Percentiles rank a stretch among this genome's conserved stretches.
Evolutionary conservation across 1,140 invertebrate genomes (phyloP).

Genomic region (Pogonus chalceus): DNA sequence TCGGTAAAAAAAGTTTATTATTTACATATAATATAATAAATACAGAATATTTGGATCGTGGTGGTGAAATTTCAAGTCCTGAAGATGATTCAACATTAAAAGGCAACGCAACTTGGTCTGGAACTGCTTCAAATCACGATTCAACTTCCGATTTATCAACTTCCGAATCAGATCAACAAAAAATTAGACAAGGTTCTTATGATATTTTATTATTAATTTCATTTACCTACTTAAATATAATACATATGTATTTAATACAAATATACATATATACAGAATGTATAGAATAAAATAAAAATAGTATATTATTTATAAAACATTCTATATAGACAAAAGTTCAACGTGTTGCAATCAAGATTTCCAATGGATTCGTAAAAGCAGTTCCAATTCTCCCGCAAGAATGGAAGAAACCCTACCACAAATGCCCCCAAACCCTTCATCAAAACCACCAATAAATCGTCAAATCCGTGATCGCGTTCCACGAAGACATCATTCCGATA

Average conservation of each 20-base stretch:
- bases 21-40: background rate
- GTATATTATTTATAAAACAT: constrained; percentile 9
- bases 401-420: constrained; percentile 24
- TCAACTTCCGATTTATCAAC: constrained; percentile 29
- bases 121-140: constrained; percentile 22
- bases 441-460: constrained; percentile 31
- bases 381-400: constrained; percentile 17
- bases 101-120: constrained; percentile 25
- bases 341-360: constrained; percentile 47
- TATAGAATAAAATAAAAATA: background rate
- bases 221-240: background rate
- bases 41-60: background rate
- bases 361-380: constrained; percentile 42
- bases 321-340: constrained; percentile 35
- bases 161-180: constrained; percentile 22
- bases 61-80: constrained; percentile 24
- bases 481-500: constrained; percentile 26
- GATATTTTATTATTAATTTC: constrained; percentile 2
- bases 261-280: too few species aligned
- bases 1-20: too few species aligned
- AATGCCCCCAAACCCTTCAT: constrained; percentile 24
- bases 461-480: constrained; percentile 23
- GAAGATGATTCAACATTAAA: constrained; percentile 29
- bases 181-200: constrained; percentile 24
- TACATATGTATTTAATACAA: background rate